Percentiles rank a stretch among this genome's conserved stretches.
Evolutionary conservation across 2,888 invertebrate species (phyloP).

Genomic region (Boloria euphrosyne): DNA sequence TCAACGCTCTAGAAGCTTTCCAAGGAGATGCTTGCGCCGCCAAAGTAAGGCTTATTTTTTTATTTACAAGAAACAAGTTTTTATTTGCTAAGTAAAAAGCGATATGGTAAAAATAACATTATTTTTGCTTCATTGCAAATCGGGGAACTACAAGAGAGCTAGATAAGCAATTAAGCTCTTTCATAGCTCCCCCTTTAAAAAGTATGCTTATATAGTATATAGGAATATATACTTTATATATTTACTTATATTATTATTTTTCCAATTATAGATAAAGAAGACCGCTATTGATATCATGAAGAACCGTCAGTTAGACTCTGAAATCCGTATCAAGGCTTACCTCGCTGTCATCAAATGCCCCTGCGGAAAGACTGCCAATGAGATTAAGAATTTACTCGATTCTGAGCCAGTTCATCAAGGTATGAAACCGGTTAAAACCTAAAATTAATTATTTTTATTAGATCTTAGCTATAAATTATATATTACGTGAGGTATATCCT

Average conservation of each 20-base stretch:
- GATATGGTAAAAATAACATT: no score
- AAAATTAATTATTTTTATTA: no score
- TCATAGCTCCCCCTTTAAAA: no score
- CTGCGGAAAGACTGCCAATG: slow-evolving; percentile 85
- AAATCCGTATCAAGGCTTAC: slow-evolving; percentile 94
- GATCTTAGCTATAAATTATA: no score
- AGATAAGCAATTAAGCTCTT: no score
- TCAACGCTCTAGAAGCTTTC: slow-evolving; percentile 91
- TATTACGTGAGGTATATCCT: no score
- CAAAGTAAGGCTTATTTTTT: slow-evolving; percentile 55
- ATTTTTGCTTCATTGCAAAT: no score
- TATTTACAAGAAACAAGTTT: no score
- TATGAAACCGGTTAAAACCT: slow-evolving; percentile 39
- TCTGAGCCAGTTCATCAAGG: slow-evolving; percentile 89
- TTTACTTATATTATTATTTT: background rate
- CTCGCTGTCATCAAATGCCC: slow-evolving; percentile 89
- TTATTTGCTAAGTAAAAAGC: no score
- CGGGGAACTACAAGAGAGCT: no score
- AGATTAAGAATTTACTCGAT: slow-evolving; percentile 87
- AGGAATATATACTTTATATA: background rate
- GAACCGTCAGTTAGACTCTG: slow-evolving; percentile 90
- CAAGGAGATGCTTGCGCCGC: slow-evolving; percentile 85
- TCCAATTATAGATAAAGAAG: slow-evolving; percentile 60
- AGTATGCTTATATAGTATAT: no score
- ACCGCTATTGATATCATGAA: slow-evolving; percentile 85